Base-by-base conservation (phyloP, 2,113 vertebrate species). In the Phyllopteryx taeniolatus region DNA sequence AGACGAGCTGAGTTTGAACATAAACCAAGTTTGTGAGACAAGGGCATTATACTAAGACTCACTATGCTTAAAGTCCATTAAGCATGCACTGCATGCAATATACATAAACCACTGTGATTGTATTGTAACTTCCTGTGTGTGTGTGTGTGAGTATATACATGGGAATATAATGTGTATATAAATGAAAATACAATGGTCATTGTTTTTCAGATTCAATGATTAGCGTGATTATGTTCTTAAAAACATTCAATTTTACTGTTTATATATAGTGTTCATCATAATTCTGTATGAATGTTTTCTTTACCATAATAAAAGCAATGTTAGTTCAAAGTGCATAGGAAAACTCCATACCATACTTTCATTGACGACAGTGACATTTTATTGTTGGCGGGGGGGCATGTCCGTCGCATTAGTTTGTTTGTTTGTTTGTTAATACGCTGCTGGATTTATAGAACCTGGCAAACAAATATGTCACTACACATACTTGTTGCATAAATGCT, bases 31-130 rank as follows among this genome's bases (percentile, higher is more conserved):
- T 53, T 53, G 15, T 17, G 19, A 20, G 35, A 53, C 44, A 17
- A 33, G 82, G 89, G 86, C 88, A 86, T 89, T 86, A 88, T 31
- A 68, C 72, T 72, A 67, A 76, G 71, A 67, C 62, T 72, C 78
- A 75, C 42, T 20, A n/a, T 63, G 73, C 72, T 80, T 60, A 22
- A 39, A 49, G 33, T 80, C 57, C 68, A 75, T 31, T 73, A 61
- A 74, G 60, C 47, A 14, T 72, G 57, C 71, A 61, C 44, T 72
- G 51, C 69, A 56, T 61, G 76, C 53, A 53, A 73, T 47, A 64
- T 73, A 80, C n/a, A 51, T 44, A 22, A 59, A 70, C 59, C 39
- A 27, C 22, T 75, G 33, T 74, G 69, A 74, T 65, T 61, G 59
- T 66, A 80, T 79, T 17, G 0, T 39, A 22, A 63, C 61, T 59